Percentiles rank a stretch among this genome's conserved stretches.
Evolutionary conservation across 2,888 invertebrate species (phyloP).

Genomic region (Liposcelis brunnea): DNA sequence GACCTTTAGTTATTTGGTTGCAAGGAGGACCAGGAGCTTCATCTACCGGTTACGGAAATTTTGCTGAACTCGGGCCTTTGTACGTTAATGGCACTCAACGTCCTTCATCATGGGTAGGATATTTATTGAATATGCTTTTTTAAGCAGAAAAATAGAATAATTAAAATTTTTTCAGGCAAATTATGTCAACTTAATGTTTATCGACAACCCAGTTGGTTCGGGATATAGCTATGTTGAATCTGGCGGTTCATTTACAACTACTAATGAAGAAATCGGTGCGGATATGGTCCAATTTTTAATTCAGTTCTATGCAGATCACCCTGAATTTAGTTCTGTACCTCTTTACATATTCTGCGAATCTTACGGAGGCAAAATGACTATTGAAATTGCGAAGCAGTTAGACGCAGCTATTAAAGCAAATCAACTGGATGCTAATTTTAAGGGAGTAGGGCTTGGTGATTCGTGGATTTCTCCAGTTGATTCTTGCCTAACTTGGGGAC

Average conservation of each 20-base stretch:
- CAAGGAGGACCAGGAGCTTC: constrained; percentile 77
- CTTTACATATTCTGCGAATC: constrained; percentile 79
- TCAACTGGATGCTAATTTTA: constrained; percentile 47
- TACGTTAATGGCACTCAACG: constrained; percentile 48
- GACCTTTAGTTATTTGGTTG: constrained; percentile 72
- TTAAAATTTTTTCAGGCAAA: constrained; percentile 35
- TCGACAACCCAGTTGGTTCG: constrained; percentile 81
- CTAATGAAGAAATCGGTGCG: constrained; percentile 45
- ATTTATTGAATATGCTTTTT: neutral
- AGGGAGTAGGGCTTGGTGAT: constrained; percentile 70
- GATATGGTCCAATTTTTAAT: constrained; percentile 60
- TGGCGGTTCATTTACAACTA: constrained; percentile 30
- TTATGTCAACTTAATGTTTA: constrained; percentile 64
- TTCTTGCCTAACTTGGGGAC: constrained; percentile 68
- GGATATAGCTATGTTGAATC: constrained; percentile 68
- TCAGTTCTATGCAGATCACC: constrained; percentile 45
- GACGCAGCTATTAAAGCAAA: constrained; percentile 30
- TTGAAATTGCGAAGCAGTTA: constrained; percentile 49
- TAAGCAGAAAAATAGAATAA: constrained; percentile 5
- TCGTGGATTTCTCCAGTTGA: constrained; percentile 83
- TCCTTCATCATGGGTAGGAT: constrained; percentile 54
- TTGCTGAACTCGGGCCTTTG: constrained; percentile 63
- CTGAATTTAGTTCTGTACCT: constrained; percentile 53
- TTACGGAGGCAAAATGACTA: constrained; percentile 86
- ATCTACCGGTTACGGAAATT: constrained; percentile 72